Evolutionary conservation across 2,797 vertebrate species (phyloP).

Genomic region (Hirundo rustica): DNA sequence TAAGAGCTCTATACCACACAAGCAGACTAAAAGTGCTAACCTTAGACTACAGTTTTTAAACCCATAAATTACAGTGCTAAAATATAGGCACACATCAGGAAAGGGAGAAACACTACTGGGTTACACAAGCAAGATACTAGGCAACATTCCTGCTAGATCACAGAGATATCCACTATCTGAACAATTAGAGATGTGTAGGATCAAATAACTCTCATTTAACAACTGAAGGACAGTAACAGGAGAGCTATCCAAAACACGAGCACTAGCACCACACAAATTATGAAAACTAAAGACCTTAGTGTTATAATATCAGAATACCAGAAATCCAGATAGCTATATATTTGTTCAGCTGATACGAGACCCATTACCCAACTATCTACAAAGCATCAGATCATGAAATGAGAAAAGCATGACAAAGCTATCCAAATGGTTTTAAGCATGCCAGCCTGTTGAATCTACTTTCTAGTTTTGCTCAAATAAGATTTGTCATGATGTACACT

Average conservation of each 20-base stretch:
- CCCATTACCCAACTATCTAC: not conserved
- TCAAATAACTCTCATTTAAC: not conserved
- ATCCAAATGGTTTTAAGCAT: not conserved
- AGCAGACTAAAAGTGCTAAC: not conserved
- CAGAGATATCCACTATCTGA: not conserved
- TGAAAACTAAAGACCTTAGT: not conserved
- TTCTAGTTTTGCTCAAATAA: not conserved
- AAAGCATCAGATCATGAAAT: not conserved
- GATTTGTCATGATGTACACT: not conserved
- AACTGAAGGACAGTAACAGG: not conserved
- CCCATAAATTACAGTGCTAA: not conserved
- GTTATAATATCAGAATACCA: not conserved
- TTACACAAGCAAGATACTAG: not conserved
- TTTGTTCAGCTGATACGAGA: not conserved
- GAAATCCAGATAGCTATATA: not conserved
- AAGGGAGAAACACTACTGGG: not conserved
- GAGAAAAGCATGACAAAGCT: not conserved
- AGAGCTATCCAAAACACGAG: not conserved
- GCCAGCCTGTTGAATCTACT: not conserved
- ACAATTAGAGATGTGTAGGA: not conserved
- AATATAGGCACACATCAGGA: not conserved
- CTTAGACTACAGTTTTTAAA: not conserved
- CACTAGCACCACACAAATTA: not conserved
- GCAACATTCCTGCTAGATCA: not conserved
- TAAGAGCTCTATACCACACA: not conserved